A percentile compares a stretch with the other conserved stretches of the same genome.
These are phyloP conservation scores for Pterocles orientalis DNA, from an alignment of 2,113 vertebrate species.

Conservation along the genomic window DNA sequence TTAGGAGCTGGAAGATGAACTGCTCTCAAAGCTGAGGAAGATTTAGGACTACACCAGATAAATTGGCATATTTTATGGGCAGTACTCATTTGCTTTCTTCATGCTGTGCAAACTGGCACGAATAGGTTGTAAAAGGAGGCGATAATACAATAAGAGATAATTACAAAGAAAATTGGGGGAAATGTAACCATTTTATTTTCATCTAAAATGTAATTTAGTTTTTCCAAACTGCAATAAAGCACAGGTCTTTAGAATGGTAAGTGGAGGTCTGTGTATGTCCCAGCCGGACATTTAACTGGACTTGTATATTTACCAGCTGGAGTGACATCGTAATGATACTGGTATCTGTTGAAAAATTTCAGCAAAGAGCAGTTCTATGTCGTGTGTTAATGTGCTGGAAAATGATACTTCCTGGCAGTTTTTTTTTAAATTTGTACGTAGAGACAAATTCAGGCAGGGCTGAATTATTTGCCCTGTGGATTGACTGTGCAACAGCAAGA, in stretches of 20 bases:
- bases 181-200: slow-evolving; percentile 4
- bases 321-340: neutral
- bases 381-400: neutral
- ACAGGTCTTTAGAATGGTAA: neutral
- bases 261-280: neutral
- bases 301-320: neutral
- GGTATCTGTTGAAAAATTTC: neutral
- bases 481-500: neutral
- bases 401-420: neutral
- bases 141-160: neutral
- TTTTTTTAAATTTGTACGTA: neutral
- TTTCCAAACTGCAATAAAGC: neutral
- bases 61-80: neutral
- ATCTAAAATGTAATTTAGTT: neutral
- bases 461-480: neutral
- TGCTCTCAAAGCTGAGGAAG: neutral
- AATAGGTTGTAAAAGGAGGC: slow-evolving; percentile 2
- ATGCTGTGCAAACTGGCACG: neutral
- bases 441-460: neutral
- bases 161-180: neutral
- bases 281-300: neutral
- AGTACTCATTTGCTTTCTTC: slow-evolving; percentile 16
- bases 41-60: neutral
- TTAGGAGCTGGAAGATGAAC: neutral
- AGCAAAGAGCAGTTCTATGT: neutral